These are phyloP conservation scores for Apteryx mantelli DNA, from an alignment of 2,113 vertebrate genomes.

Conservation along the genomic window DNA sequence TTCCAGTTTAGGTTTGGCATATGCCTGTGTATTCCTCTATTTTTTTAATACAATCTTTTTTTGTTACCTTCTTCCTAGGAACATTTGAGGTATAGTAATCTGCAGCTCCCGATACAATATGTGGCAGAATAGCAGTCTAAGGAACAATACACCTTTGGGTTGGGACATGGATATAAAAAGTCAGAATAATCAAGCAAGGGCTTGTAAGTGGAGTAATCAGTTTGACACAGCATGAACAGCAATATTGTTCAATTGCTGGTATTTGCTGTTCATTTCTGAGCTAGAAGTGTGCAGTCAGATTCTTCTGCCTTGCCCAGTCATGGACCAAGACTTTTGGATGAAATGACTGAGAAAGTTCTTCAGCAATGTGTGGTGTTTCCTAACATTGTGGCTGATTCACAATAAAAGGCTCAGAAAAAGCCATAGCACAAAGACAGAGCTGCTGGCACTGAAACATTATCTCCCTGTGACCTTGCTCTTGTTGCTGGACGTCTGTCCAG, in stretches of 20 bases:
- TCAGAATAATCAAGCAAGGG: neutral
- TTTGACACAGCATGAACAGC: neutral
- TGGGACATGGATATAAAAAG: neutral
- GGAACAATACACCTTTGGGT: neutral
- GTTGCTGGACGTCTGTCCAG: neutral
- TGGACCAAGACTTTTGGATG: neutral
- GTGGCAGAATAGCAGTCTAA: neutral
- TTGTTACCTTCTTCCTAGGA: neutral
- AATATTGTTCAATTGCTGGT: neutral
- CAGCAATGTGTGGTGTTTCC: neutral
- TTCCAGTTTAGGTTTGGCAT: neutral
- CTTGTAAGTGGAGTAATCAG: neutral
- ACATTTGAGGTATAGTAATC: neutral
- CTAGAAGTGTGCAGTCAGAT: neutral
- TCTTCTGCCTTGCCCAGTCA: neutral
- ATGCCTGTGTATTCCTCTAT: neutral
- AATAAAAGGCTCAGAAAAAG: neutral
- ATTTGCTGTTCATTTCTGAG: neutral
- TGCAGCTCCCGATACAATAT: neutral
- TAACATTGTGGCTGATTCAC: neutral
- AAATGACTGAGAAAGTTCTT: neutral
- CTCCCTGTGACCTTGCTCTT: neutral
- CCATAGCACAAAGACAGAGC: neutral
- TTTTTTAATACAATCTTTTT: neutral
- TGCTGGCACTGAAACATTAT: neutral